These are phyloP conservation scores for Brachymystax lenok DNA, from an alignment of 2,797 vertebrate species.

Conservation along the genomic window DNA sequence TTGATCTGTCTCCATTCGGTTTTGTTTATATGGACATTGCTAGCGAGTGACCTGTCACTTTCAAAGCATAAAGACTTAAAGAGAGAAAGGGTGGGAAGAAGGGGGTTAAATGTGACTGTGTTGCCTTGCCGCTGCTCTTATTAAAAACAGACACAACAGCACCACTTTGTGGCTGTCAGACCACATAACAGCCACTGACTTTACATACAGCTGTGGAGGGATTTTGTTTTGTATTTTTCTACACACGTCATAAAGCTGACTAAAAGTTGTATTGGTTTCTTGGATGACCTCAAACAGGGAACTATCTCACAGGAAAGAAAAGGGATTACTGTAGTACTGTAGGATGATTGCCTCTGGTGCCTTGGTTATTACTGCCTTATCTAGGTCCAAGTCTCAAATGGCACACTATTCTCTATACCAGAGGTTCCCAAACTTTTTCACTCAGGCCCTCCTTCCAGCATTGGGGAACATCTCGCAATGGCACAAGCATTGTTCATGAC, in stretches of 20 bases:
- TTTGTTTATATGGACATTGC: not conserved
- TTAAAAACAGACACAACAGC: slow-evolving; percentile 23
- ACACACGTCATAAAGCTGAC: slow-evolving; percentile 20
- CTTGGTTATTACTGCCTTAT: slow-evolving; percentile 79
- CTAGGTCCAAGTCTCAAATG: slow-evolving; percentile 31
- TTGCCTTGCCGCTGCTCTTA: not conserved
- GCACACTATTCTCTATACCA: not conserved
- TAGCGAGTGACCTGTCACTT: not conserved
- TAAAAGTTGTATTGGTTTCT: slow-evolving; percentile 19
- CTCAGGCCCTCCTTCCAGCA: too few species aligned
- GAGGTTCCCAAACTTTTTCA: too few species aligned
- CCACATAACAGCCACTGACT: slow-evolving; percentile 3
- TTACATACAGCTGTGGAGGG: not conserved
- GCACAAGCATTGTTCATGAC: too few species aligned
- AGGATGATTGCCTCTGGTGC: slow-evolving; percentile 71
- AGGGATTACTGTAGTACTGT: slow-evolving; percentile 14
- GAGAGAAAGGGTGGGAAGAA: slow-evolving; percentile 32
- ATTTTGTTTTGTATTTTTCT: slow-evolving; percentile 37
- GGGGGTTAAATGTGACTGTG: not conserved
- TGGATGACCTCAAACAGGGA: slow-evolving; percentile 26
- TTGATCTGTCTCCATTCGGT: not conserved
- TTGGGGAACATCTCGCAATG: too few species aligned
- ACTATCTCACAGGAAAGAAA: slow-evolving; percentile 11
- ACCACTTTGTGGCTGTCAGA: slow-evolving; percentile 30
- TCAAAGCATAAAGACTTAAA: not conserved